phyloP scores from a whole-genome alignment of 2,888 invertebrate species.

The Blomia tropicalis region DNA sequence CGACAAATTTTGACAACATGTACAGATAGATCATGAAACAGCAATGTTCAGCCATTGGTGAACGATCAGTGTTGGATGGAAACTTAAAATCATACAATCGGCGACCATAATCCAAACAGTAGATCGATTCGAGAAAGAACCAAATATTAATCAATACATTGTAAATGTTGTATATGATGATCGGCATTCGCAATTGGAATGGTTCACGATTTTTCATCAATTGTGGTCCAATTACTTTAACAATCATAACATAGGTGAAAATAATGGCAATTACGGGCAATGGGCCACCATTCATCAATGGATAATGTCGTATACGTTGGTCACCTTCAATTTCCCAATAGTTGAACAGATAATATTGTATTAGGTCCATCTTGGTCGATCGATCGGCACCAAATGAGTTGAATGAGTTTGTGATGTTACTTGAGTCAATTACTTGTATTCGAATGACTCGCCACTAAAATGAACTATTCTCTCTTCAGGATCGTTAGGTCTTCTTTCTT shows the following conservation, averaged over 20 bases:
- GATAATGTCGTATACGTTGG: constrained; percentile 12
- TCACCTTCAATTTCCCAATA: constrained; percentile 25
- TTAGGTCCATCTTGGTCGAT: background rate
- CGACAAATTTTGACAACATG: constrained; percentile 26
- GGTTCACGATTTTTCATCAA: constrained; percentile 21
- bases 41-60: constrained; percentile 3
- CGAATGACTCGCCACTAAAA: too few relatives aligned
- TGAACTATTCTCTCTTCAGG: too few relatives aligned
- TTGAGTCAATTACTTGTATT: too few relatives aligned
- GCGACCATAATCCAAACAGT: constrained; percentile 7
- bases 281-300: constrained; percentile 20
- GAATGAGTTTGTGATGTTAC: too few relatives aligned
- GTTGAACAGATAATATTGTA: background rate
- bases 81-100: background rate
- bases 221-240: constrained; percentile 21
- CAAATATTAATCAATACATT: constrained; percentile 23
- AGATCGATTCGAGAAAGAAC: constrained; percentile 14
- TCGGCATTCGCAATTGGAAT: constrained; percentile 6
- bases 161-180: constrained; percentile 22
- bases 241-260: constrained; percentile 22
- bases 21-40: constrained; percentile 15
- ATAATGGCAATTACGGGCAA: constrained; percentile 20
- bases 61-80: background rate
- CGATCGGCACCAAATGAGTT: too few relatives aligned
- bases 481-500: too few relatives aligned